Evolutionary conservation across 2,797 vertebrate genomes (phyloP), one percentile per base, ranked within the genome.

Genomic region (Tragopan temminckii): DNA sequence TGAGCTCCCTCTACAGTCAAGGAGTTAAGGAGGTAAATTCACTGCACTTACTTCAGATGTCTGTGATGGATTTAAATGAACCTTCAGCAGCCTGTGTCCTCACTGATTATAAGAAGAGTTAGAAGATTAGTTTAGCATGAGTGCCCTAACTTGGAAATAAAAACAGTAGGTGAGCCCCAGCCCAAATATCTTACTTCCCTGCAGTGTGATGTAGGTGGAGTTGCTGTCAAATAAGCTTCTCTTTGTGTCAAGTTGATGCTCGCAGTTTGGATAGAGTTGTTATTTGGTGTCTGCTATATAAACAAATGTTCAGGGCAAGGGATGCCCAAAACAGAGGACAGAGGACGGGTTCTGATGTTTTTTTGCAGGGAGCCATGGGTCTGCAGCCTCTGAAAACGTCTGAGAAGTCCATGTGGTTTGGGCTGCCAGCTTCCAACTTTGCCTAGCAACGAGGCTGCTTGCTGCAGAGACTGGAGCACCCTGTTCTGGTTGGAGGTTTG

Each of bases 371-470:
- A 92, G 40, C 38, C 0, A 0, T 0, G 0, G 42, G 43, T 40
- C 43, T 80, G 67, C 59, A 83, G 71, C 69, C 19, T 90, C 80
- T 42, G 46, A 89, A 89, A 93, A 93, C 87, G 76, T 82, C 80
- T 84, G 93, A 89, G 92, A 82, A 92, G 19, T 29, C 27, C 27
- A 89, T 2, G 5, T 66, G 40, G 64, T 89, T 87, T 45, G 61
- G 67, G 76, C 74, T 94, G 94, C 92, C 85, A 95, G 93, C 58
- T 15, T 89, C 72, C 89, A 91, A 82, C 88, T 80, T 83, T 85
- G 66, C 89, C 59, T 88, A 84, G 70, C 80, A 93, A 79, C 89
- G 29, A 10, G 76, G 72, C 87, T 95, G 89, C 78, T 91, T 94
- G 93, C 89, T 95, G 85, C 91, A 1, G 7, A 91, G 91, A 69